Base-by-base conservation (phyloP, 2,797 vertebrate species). In the Helostoma temminkii region DNA sequence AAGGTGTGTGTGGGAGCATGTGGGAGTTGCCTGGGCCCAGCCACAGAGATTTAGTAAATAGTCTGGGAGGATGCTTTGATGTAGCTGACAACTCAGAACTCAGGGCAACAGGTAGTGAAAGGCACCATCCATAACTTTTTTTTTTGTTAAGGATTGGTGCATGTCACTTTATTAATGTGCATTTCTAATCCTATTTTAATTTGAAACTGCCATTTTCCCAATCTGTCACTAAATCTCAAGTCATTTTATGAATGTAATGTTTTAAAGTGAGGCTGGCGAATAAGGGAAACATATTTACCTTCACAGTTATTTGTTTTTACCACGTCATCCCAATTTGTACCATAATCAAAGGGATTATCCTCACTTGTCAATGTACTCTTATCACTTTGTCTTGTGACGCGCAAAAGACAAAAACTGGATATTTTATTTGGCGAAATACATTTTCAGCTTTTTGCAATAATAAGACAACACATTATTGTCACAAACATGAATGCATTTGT, bases 1-100 rank as follows among this genome's bases (percentile, higher is more conserved):
- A 78, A 88, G 78, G 88, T 90, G 88, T 83, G 84, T 84, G 69
- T 81, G 78, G 52, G 71, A 74, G 83, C 45, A 57, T 67, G 82
- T 81, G 71, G 71, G 80, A 77, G 81, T 65, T 73, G 66, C 75
- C 63, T 0, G 0, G 37, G 60, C 75, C 54, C 71, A 72, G 78
- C 78, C 54, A 69, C 68, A 74, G 52, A 49, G 43, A 78, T 86
- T 69, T 66, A 62, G 75, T 75, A 69, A 78, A 87, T 58, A 66
- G 59, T 86, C 62, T 62, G 16, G 9, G 46, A 76, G 70, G 54
- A 69, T 4, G 58, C 80, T 85, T 80, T 84, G 58, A 85, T 77
- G 70, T 42, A 46, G 64, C 74, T 39, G 52, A 66, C 62, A 63
- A 54, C 54, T 80, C 48, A 15, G 69, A n/a, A n/a, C n/a, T n/a